These are phyloP conservation scores for Melanostoma mellinum DNA, from an alignment of 2,888 invertebrate species.

Conservation along the genomic window DNA sequence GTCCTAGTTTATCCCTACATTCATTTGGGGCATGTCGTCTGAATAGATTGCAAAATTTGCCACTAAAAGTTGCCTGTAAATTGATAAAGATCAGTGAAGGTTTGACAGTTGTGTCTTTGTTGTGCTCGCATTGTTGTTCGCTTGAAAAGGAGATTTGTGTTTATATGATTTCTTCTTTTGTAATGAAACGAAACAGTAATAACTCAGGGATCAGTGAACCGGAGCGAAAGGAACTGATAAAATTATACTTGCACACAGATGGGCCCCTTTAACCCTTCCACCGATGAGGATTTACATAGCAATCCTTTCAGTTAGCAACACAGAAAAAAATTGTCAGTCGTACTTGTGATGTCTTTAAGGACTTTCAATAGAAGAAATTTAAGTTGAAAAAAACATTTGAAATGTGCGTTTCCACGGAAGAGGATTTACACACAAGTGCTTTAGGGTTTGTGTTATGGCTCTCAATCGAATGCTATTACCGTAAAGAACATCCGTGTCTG, in stretches of 20 bases:
- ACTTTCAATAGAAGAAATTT: too few relatives aligned
- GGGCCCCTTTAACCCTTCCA: conserved; percentile 9
- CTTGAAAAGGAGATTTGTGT: background rate
- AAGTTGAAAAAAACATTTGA: too few relatives aligned
- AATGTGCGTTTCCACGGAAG: too few relatives aligned
- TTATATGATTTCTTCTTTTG: conserved; percentile 13
- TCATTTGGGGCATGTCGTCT: conserved; percentile 26
- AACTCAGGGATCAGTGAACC: conserved; percentile 28
- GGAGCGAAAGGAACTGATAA: background rate
- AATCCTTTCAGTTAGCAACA: background rate
- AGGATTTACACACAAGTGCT: too few relatives aligned
- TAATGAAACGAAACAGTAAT: conserved; percentile 30
- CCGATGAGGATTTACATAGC: background rate
- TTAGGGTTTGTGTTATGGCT: too few relatives aligned
- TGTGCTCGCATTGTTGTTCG: background rate
- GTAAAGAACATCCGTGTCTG: too few relatives aligned
- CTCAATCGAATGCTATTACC: too few relatives aligned
- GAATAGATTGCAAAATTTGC: conserved; percentile 29
- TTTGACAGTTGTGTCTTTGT: conserved; percentile 3
- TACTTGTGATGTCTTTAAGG: too few relatives aligned
- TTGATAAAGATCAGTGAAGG: conserved; percentile 17
- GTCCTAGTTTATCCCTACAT: conserved; percentile 13
- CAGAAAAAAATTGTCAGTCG: too few relatives aligned
- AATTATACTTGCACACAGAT: conserved; percentile 32
- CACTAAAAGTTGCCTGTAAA: conserved; percentile 30